Base-by-base conservation (phyloP, 2,888 invertebrate genomes). In the Caenorhabditis plicata region DNA sequence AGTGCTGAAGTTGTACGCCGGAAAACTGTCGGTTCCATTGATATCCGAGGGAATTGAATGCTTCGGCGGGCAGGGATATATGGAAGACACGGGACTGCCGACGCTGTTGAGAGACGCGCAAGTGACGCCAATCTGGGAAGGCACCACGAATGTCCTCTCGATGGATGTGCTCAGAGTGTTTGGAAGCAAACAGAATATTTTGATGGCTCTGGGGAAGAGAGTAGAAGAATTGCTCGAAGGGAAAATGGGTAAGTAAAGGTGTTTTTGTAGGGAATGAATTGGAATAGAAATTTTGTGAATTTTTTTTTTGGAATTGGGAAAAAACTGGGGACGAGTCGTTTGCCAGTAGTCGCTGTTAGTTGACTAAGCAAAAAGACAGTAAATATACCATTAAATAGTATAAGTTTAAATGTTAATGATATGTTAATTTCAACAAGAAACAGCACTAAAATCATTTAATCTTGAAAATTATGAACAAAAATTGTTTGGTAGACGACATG, bases 81-180 rank as follows among this genome's bases (percentile, higher is more conserved):
- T 86, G 62, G 86, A 86, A 71, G 86, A 86, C 60, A 85, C 85
- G 7, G 85, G 85, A 3, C 69, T 86, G 26, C 86, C 86, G 13
- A 71, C 71, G 4, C 74, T 85, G n/a, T 74, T 86, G 1, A 75
- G 86, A 56, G 86, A 86, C 81, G 82, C 84, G 27, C 86, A 86
- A 81, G 85, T 85, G 1, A 77, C 85, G 27, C 83, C 85, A 15
- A 86, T 86, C 53, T 86, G 86, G 86, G 86, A 86, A 76, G 86
- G 86, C 17, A 86, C 86, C 1, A 86, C 86, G 7, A 86, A 86
- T 71, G 83, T 86, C 31, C 75, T 86, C 32, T 84, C 85, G 0
- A 74, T 86, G 29, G 86, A 86, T 73, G 83, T 86, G 4, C 78
- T 86, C 5, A 77, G 86, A 45, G 84, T 85, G 2, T 76, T 86